phyloP scores from a whole-genome alignment of 2,797 vertebrate species.

The Gallinago solitaria region DNA sequence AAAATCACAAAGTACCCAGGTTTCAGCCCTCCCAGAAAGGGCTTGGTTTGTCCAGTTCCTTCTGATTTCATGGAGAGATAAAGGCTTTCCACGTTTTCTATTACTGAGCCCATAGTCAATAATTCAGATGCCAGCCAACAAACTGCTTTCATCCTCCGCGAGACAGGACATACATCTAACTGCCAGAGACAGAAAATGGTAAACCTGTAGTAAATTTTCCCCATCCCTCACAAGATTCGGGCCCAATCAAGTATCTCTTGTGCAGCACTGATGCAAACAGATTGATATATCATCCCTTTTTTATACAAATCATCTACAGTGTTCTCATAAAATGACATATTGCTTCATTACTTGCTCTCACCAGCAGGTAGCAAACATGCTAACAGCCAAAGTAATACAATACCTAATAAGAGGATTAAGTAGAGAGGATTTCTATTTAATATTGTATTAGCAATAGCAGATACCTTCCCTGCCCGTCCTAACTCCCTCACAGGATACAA shows the following conservation, averaged over 20 bases:
- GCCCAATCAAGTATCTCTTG: fast-evolving
- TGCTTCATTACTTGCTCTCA: not conserved
- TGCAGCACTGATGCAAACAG: fast-evolving
- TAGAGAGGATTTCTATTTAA: slow-evolving; percentile 59
- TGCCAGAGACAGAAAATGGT: not conserved
- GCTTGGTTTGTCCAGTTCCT: not conserved
- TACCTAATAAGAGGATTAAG: slow-evolving; percentile 69
- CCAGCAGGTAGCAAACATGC: not conserved
- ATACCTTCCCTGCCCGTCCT: not conserved
- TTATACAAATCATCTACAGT: fast-evolving
- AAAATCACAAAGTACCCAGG: not conserved
- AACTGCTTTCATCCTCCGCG: not conserved
- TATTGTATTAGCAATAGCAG: slow-evolving; percentile 49
- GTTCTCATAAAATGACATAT: not conserved
- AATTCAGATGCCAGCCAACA: fast-evolving
- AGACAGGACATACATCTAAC: not conserved
- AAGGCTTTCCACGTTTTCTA: too few relatives aligned
- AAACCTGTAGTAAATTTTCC: not conserved
- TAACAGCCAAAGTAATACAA: not conserved
- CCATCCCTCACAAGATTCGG: not conserved
- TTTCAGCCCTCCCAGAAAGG: not conserved
- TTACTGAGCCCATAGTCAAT: fast-evolving
- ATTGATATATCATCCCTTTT: not conserved
- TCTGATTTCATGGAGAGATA: not conserved
- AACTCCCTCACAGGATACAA: slow-evolving; percentile 24